These are phyloP conservation scores for Tridacna crocea DNA, from an alignment of 2,888 invertebrate genomes.

Conservation along the genomic window DNA sequence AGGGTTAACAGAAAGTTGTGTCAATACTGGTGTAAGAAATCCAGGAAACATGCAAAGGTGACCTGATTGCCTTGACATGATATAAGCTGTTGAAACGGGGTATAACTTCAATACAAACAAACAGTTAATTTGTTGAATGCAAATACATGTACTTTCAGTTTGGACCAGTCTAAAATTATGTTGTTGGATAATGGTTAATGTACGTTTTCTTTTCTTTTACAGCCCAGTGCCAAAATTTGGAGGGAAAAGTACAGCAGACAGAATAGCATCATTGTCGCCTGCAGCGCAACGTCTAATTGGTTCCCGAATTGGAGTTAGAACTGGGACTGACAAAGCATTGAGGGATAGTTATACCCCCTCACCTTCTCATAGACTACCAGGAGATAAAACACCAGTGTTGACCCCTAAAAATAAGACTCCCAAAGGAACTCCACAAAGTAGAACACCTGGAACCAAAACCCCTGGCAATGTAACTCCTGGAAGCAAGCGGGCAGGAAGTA, in stretches of 20 bases:
- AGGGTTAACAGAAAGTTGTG: no score
- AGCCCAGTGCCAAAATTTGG: conserved; percentile 79
- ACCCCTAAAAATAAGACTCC: conserved; percentile 66
- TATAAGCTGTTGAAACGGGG: no score
- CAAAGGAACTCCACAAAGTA: conserved; percentile 39
- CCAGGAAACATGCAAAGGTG: no score
- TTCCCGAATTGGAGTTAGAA: conserved; percentile 88
- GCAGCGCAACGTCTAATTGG: conserved; percentile 94
- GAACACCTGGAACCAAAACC: conserved; percentile 53
- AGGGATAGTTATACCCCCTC: conserved; percentile 87
- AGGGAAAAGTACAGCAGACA: conserved; percentile 87
- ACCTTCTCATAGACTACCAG: conserved; percentile 79
- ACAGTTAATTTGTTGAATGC: no score
- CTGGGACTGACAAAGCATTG: conserved; percentile 86
- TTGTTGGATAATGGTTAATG: not conserved
- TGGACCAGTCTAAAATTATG: no score
- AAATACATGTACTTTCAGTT: no score
- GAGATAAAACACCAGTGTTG: conserved; percentile 73
- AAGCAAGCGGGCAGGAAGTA: conserved; percentile 80
- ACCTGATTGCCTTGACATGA: no score
- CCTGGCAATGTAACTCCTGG: conserved; percentile 49
- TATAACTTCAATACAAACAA: no score
- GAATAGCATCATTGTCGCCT: conserved; percentile 96
- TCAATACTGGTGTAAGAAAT: no score
- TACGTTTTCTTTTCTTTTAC: conserved; percentile 45